Percentiles rank a stretch among this genome's conserved stretches.
phyloP scores from a whole-genome alignment of 2,888 invertebrate genomes.

The Aleiodes leptofemur region DNA sequence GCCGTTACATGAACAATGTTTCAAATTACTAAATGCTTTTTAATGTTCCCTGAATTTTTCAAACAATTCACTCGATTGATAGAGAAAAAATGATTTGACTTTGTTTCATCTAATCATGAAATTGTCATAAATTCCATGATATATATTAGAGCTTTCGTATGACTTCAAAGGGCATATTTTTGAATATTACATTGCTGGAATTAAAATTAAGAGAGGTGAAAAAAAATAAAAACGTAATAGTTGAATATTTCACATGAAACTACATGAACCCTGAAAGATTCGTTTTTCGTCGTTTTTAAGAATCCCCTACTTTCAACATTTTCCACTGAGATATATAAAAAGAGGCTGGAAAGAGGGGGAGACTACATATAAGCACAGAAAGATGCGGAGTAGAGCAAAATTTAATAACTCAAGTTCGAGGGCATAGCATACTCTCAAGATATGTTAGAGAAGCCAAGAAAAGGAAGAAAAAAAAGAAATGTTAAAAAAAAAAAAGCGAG shows the following conservation, averaged over 20 bases:
- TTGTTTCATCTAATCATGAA: slow-evolving; percentile 14
- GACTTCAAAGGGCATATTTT: neutral
- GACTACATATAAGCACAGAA: neutral
- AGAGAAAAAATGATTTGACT: slow-evolving; percentile 2
- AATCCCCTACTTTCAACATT: slow-evolving; percentile 20
- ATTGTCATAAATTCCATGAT: slow-evolving; percentile 21
- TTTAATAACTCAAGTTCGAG: slow-evolving; percentile 62
- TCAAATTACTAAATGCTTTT: neutral
- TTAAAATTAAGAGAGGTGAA: neutral
- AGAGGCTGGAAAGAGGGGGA: slow-evolving; percentile 10
- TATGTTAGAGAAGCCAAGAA: slow-evolving; percentile 47
- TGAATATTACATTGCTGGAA: neutral
- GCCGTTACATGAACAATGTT: neutral
- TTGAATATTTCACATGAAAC: slow-evolving; percentile 27
- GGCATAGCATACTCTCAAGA: slow-evolving; percentile 47
- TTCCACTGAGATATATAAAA: slow-evolving; percentile 14
- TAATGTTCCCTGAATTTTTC: neutral
- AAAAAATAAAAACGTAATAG: slow-evolving; percentile 1
- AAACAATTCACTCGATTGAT: too few species aligned
- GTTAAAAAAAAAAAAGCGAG: neutral
- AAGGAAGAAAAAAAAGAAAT: slow-evolving; percentile 43
- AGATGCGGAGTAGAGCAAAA: slow-evolving; percentile 43
- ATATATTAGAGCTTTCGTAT: neutral
- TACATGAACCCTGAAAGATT: slow-evolving; percentile 30
- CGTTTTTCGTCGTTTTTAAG: slow-evolving; percentile 28